Evolutionary conservation across 2,888 invertebrate species (phyloP).

Genomic region (Abrostola tripartita): DNA sequence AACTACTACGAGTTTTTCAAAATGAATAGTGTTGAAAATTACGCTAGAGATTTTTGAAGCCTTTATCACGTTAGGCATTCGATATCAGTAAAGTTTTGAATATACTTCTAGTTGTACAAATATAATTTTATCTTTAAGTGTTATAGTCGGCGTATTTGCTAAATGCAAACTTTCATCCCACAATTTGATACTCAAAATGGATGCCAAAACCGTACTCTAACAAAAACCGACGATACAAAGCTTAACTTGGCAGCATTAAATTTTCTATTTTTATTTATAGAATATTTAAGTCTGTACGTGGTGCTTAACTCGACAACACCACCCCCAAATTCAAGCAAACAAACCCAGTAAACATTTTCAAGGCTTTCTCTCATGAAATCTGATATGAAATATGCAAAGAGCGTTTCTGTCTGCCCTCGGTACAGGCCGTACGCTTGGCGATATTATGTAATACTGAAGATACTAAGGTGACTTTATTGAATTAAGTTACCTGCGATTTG

Average conservation of each 20-base stretch:
- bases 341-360: conserved; percentile 55
- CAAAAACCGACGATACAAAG: background rate
- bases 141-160: no score
- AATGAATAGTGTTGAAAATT: no score
- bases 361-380: conserved; percentile 60
- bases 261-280: conserved; percentile 38
- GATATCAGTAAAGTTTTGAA: no score
- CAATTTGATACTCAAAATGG: background rate
- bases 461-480: conserved; percentile 57
- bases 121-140: no score
- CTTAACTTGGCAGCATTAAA: conserved; percentile 14
- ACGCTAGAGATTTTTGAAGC: no score
- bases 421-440: conserved; percentile 34
- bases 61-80: no score
- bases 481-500: conserved; percentile 51
- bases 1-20: no score
- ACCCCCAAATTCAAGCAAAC: conserved; percentile 43
- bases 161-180: no score
- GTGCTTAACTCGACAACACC: conserved; percentile 15
- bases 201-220: background rate
- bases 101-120: no score
- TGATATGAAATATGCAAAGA: conserved; percentile 71
- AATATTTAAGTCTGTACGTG: conserved; percentile 26
- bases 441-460: conserved; percentile 41
- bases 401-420: conserved; percentile 55